These are phyloP conservation scores for Sebastes hubbsi DNA, from an alignment of 2,797 vertebrate species.

Conservation along the genomic window DNA sequence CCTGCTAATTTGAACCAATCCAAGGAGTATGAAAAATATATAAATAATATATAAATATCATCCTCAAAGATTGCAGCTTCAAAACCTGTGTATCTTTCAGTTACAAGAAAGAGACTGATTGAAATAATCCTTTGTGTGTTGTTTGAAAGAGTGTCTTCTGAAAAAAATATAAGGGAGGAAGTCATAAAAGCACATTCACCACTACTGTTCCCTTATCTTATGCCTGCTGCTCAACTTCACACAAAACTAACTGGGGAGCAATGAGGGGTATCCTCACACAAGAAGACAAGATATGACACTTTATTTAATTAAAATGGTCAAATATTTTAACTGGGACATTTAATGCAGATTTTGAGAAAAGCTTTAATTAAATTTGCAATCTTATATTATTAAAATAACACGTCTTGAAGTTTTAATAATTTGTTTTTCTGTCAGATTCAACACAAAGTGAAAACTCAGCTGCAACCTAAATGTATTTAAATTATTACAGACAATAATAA, in stretches of 20 bases:
- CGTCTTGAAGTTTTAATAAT: not conserved
- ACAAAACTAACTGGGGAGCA: conserved; percentile 33
- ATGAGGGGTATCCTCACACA: conserved; percentile 25
- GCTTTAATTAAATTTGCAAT: not conserved
- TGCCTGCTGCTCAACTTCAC: conserved; percentile 51
- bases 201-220: conserved; percentile 46
- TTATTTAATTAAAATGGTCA: conserved; percentile 33
- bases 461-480: not conserved
- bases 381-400: not conserved
- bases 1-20: conserved; percentile 57
- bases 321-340: conserved; percentile 14
- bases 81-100: conserved; percentile 67
- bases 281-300: conserved; percentile 3
- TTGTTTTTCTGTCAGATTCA: not conserved
- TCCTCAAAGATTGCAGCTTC: conserved; percentile 68
- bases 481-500: not conserved
- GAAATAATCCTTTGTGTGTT: conserved; percentile 69
- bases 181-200: conserved; percentile 52
- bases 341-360: not conserved
- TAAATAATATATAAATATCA: conserved; percentile 60
- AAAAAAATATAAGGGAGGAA: conserved; percentile 47
- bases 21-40: conserved; percentile 34
- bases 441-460: not conserved
- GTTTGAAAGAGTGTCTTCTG: conserved; percentile 62
- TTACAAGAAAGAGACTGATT: conserved; percentile 70